These are phyloP conservation scores for Stratiomys singularior DNA, from an alignment of 2,888 invertebrate species.

Conservation along the genomic window DNA sequence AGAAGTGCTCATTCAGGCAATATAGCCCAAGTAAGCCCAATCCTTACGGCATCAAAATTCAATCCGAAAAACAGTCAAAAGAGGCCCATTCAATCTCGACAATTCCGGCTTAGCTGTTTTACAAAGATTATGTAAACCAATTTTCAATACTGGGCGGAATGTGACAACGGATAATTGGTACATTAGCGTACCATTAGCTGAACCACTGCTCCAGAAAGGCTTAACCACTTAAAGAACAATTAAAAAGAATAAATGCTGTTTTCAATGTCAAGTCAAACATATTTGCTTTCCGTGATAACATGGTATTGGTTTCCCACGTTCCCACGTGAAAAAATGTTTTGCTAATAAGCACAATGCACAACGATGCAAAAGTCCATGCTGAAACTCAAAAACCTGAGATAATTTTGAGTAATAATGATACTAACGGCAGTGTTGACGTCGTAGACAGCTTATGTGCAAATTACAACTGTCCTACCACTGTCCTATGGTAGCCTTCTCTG, in stretches of 20 bases:
- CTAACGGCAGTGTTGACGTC: neutral
- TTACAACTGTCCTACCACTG: neutral
- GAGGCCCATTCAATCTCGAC: neutral
- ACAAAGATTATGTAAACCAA: neutral
- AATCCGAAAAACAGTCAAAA: neutral
- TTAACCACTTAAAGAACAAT: neutral
- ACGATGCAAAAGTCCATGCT: neutral
- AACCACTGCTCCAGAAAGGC: neutral
- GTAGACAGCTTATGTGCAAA: neutral
- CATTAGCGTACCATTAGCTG: neutral
- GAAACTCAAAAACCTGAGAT: constrained; percentile 7
- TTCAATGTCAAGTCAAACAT: constrained; percentile 7
- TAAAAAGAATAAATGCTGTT: neutral
- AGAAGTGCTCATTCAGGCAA: no score
- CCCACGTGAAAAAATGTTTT: neutral
- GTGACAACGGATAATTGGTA: constrained; percentile 1
- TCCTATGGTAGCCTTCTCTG: neutral
- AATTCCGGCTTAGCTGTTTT: neutral
- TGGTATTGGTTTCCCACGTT: neutral
- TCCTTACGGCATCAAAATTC: neutral
- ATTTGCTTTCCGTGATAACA: neutral
- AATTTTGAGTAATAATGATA: neutral
- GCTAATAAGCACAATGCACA: neutral
- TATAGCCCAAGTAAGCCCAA: no score
- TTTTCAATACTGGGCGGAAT: constrained; percentile 6